Percentiles rank a stretch among this genome's conserved stretches.
These are phyloP conservation scores for Meandrusa payeni DNA, from an alignment of 2,888 invertebrate species.

Conservation along the genomic window DNA sequence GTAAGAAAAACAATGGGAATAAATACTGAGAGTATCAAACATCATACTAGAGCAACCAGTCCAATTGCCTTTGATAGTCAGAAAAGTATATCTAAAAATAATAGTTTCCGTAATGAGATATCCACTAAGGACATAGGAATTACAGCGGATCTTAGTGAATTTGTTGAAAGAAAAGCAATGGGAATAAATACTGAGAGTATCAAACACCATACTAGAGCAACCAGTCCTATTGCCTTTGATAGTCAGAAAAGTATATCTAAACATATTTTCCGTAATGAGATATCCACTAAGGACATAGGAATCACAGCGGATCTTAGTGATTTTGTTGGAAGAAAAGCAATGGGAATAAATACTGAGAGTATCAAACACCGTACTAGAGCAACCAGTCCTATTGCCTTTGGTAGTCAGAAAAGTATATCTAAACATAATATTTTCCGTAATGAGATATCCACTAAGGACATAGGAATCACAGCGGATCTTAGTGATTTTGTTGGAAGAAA, in stretches of 20 bases:
- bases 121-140: not conserved
- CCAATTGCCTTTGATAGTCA: constrained; percentile 18
- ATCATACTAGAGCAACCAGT: constrained; percentile 23
- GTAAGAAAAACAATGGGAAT: constrained; percentile 5
- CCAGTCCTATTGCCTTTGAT: constrained; percentile 25
- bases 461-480: not conserved
- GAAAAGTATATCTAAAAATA: not conserved
- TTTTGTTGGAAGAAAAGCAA: constrained; percentile 1
- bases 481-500: not conserved
- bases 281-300: not conserved
- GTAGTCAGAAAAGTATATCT: not conserved
- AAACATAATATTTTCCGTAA: too few relatives aligned
- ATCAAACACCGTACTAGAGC: constrained; percentile 12
- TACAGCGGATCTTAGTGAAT: not conserved
- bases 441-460: not conserved
- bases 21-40: not conserved
- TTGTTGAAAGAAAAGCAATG: constrained; percentile 3
- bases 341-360: not conserved
- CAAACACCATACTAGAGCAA: constrained; percentile 10
- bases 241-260: too few relatives aligned
- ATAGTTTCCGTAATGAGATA: not conserved
- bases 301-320: not conserved
- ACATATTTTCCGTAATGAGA: too few relatives aligned
- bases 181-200: constrained; percentile 1
- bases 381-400: constrained; percentile 26